Percentiles rank a stretch among this genome's conserved stretches.
Evolutionary conservation across 2,797 vertebrate species (phyloP).

Genomic region (Hydrocynus forskahlii): DNA sequence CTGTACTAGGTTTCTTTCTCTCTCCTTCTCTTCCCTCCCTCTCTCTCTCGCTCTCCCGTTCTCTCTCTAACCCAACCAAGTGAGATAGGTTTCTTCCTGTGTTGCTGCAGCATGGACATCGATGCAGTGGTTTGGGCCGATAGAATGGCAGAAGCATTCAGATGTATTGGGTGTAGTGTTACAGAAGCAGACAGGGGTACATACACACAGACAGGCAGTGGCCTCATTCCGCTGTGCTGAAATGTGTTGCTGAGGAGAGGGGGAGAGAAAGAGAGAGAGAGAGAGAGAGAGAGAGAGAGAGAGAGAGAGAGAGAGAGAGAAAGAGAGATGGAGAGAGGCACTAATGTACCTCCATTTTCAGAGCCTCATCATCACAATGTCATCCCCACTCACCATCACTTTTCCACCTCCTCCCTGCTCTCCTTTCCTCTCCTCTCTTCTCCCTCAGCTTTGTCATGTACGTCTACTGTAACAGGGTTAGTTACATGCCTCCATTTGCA

Average conservation of each 20-base stretch:
- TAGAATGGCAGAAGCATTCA: slow-evolving; percentile 54
- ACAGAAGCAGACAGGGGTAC: slow-evolving; percentile 52
- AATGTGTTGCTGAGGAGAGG: slow-evolving; percentile 42
- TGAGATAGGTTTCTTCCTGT: slow-evolving; percentile 59
- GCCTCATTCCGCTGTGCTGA: slow-evolving; percentile 43
- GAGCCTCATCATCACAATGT: slow-evolving; percentile 58
- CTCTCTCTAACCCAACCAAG: slow-evolving; percentile 51
- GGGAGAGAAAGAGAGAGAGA: neutral
- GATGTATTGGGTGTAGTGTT: slow-evolving; percentile 61
- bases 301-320: slow-evolving; percentile 14
- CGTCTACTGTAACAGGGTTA: slow-evolving; percentile 43
- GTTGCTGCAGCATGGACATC: slow-evolving; percentile 67
- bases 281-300: slow-evolving; percentile 3
- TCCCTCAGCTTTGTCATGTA: slow-evolving; percentile 49
- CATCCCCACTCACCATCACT: slow-evolving; percentile 55
- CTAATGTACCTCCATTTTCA: slow-evolving; percentile 59
- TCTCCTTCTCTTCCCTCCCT: slow-evolving; percentile 46
- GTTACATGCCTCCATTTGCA: slow-evolving; percentile 35
- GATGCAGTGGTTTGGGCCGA: slow-evolving; percentile 54
- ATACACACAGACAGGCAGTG: slow-evolving; percentile 9
- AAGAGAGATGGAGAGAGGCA: slow-evolving; percentile 25
- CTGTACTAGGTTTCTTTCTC: slow-evolving; percentile 76
- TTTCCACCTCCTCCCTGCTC: slow-evolving; percentile 48
- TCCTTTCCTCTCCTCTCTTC: slow-evolving; percentile 38
- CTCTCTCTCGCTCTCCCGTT: slow-evolving; percentile 43